phyloP scores from a whole-genome alignment of 1,140 invertebrate species.

The Zelostemma sp. region DNA sequence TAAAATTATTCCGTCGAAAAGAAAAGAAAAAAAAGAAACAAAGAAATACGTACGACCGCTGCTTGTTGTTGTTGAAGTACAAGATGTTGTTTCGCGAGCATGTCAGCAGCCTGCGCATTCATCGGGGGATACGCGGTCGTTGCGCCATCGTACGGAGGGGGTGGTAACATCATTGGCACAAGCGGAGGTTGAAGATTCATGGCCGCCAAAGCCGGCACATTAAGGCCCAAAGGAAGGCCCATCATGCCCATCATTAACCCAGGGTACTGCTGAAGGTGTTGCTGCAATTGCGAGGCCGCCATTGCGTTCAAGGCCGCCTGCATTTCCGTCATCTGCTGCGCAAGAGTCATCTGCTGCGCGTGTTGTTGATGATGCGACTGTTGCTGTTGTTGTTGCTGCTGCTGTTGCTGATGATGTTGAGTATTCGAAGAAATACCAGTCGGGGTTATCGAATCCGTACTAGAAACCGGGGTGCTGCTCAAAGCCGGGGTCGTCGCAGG shows the following conservation, averaged over 20 bases:
- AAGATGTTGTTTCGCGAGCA: slow-evolving; percentile 79
- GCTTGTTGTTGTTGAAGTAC: slow-evolving; percentile 79
- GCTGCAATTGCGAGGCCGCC: slow-evolving; percentile 83
- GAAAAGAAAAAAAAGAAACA: slow-evolving; percentile 10
- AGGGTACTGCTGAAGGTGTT: slow-evolving; percentile 77
- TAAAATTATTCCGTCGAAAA: slow-evolving; percentile 10
- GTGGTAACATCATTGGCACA: slow-evolving; percentile 91
- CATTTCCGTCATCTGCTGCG: slow-evolving; percentile 87
- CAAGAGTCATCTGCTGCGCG: slow-evolving; percentile 73
- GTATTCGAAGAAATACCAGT: slow-evolving; percentile 66
- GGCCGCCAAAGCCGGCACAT: slow-evolving; percentile 84
- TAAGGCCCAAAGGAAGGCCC: slow-evolving; percentile 86
- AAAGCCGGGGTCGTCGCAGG: slow-evolving; percentile 77
- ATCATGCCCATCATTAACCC: slow-evolving; percentile 77
- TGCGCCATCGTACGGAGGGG: slow-evolving; percentile 78
- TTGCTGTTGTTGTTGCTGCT: slow-evolving; percentile 54
- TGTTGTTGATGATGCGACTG: slow-evolving; percentile 53
- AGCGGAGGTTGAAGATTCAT: slow-evolving; percentile 90
- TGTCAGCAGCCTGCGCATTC: slow-evolving; percentile 69
- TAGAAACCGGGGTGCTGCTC: slow-evolving; percentile 72
- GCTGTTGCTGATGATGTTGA: slow-evolving; percentile 60
- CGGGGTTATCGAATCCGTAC: slow-evolving; percentile 73
- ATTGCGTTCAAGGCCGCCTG: slow-evolving; percentile 88
- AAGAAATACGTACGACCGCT: slow-evolving; percentile 70
- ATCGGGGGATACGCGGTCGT: slow-evolving; percentile 69